Evolutionary conservation across 2,888 invertebrate species (phyloP).

Genomic region (Lochmaea crataegi): DNA sequence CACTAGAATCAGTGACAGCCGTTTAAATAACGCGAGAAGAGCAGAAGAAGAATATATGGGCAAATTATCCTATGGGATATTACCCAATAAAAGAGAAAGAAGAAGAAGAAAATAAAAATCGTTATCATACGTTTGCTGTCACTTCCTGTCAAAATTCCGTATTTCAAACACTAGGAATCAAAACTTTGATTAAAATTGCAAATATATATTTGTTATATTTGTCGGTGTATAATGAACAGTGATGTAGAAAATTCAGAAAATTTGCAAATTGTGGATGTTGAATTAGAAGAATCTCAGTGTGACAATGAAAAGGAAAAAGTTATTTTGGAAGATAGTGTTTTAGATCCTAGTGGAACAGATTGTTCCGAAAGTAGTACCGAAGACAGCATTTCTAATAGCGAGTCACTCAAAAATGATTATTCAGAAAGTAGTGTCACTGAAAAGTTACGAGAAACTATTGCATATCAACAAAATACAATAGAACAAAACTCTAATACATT

Average conservation of each 20-base stretch:
- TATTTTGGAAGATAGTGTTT: constrained; percentile 26
- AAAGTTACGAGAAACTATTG: constrained; percentile 44
- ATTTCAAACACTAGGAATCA: constrained; percentile 1
- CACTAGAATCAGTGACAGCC: too few relatives aligned
- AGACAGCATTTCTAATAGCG: constrained; percentile 27
- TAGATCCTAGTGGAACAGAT: constrained; percentile 24
- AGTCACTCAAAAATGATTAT: constrained; percentile 7
- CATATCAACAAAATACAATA: constrained; percentile 47
- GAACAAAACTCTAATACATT: constrained; percentile 45
- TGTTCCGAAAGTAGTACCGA: constrained; percentile 33
- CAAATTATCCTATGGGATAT: too few relatives aligned
- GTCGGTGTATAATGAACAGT: constrained; percentile 14
- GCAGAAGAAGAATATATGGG: too few relatives aligned
- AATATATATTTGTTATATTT: constrained; percentile 8
- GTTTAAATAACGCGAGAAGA: too few relatives aligned
- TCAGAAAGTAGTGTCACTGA: constrained; percentile 18
- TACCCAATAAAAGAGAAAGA: too few relatives aligned
- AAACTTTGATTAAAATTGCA: constrained; percentile 5
- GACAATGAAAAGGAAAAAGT: constrained; percentile 16
- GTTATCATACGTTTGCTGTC: constrained; percentile 24
- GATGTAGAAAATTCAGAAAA: constrained; percentile 18
- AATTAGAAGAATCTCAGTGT: constrained; percentile 6
- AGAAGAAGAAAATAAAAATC: background rate
- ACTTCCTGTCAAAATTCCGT: constrained; percentile 26
- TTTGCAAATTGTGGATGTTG: background rate